Conservation (phyloP, 2,888 invertebrate species). For the Ornithoptera alexandrae region DNA sequence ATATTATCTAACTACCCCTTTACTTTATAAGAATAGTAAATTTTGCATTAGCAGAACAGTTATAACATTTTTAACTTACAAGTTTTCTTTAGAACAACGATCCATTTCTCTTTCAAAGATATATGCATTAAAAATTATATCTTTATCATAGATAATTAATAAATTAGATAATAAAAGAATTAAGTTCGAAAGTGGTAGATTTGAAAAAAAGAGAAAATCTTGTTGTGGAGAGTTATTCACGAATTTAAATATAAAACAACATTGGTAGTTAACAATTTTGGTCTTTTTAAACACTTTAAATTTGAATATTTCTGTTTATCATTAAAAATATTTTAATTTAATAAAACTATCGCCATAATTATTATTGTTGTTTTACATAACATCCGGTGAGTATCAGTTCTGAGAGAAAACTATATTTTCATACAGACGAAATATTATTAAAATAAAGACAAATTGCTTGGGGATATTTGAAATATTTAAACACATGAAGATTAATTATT, state of each 20-base stretch:
- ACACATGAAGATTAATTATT: too few relatives aligned
- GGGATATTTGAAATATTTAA: background rate
- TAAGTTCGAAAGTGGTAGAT: background rate
- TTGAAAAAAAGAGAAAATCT: background rate
- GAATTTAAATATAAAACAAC: background rate
- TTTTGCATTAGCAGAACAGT: too few relatives aligned
- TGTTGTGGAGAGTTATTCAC: conserved; percentile 1
- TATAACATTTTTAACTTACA: too few relatives aligned
- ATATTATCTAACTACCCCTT: too few relatives aligned
- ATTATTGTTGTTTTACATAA: background rate
- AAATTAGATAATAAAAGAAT: too few relatives aligned
- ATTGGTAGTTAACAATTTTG: background rate
- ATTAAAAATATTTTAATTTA: background rate
- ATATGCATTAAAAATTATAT: background rate
- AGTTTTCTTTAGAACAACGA: too few relatives aligned
- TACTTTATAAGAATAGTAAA: too few relatives aligned
- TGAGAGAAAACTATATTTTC: background rate
- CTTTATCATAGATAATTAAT: background rate
- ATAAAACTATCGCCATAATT: background rate
- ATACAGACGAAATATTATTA: background rate
- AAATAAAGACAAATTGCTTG: too few relatives aligned
- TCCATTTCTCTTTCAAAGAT: too few relatives aligned
- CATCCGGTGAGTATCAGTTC: background rate
- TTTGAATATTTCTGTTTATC: background rate
- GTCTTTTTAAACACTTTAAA: background rate